phyloP scores from a whole-genome alignment of 2,888 invertebrate genomes.

The Hypercompe scribonia region DNA sequence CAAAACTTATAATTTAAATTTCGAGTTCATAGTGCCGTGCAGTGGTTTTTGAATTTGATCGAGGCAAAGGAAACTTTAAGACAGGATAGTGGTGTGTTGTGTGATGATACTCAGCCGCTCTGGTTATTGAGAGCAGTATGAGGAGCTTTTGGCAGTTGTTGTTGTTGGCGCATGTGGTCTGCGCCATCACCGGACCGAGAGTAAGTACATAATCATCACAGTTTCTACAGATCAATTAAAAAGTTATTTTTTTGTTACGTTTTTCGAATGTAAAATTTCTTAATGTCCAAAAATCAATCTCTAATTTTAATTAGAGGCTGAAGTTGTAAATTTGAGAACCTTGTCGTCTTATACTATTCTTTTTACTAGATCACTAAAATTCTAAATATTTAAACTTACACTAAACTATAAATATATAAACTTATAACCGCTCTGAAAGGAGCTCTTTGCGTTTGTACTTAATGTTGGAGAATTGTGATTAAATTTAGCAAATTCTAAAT shows the following conservation, averaged over 20 bases:
- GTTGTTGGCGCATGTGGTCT: conserved; percentile 81
- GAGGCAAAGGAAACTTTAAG: conserved; percentile 59
- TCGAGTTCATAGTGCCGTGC: conserved; percentile 57
- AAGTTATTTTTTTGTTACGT: not conserved
- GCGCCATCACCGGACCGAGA: conserved; percentile 83
- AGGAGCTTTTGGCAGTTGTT: conserved; percentile 77
- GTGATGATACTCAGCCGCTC: conserved; percentile 83
- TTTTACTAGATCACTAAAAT: too few species aligned
- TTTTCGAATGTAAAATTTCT: not conserved
- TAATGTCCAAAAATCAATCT: not conserved
- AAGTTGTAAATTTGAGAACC: too few species aligned
- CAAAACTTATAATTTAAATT: conserved; percentile 45
- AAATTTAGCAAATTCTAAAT: not conserved
- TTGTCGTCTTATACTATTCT: too few species aligned
- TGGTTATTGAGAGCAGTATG: conserved; percentile 79
- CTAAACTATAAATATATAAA: not conserved
- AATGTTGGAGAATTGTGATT: not conserved
- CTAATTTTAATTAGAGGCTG: not conserved
- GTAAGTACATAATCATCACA: conserved; percentile 58
- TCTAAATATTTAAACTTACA: not conserved
- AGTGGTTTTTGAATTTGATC: conserved; percentile 58
- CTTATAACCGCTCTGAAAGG: not conserved
- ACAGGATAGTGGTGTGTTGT: conserved; percentile 72
- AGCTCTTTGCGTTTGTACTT: not conserved
- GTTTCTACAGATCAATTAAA: not conserved